Conservation (phyloP, 1,140 invertebrate species). For the Drosophila bocki region DNA sequence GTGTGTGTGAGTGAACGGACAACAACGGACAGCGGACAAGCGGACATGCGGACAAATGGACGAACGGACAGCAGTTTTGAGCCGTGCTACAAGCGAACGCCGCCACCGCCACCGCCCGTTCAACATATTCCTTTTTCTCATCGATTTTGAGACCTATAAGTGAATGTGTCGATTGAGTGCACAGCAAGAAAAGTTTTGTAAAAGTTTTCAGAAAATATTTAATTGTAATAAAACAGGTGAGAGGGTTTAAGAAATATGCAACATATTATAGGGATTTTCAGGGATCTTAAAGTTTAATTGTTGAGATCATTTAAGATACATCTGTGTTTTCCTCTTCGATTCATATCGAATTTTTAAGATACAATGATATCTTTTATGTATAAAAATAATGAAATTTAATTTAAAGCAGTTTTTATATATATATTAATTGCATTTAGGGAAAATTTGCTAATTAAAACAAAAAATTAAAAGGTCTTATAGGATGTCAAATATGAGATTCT, state of each 20-base stretch:
- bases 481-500: too few species aligned
- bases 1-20: conserved; percentile 37
- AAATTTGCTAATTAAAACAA: too few species aligned
- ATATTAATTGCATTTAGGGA: neutral
- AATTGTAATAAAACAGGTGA: too few species aligned
- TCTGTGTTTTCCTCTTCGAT: too few species aligned
- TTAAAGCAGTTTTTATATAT: neutral
- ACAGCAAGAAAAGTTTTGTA: conserved; percentile 59
- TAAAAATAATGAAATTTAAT: neutral
- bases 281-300: too few species aligned
- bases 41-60: conserved; percentile 49
- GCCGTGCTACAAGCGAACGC: conserved; percentile 72
- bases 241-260: too few species aligned
- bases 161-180: conserved; percentile 80
- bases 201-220: neutral
- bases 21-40: conserved; percentile 40
- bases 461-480: too few species aligned
- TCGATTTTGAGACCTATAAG: conserved; percentile 83
- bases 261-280: too few species aligned
- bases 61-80: conserved; percentile 71
- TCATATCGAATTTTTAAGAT: neutral
- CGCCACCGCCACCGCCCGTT: conserved; percentile 64
- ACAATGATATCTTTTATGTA: neutral
- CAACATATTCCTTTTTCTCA: conserved; percentile 83
- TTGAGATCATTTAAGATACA: too few species aligned